A percentile compares a stretch with the other conserved stretches of the same genome.
These are phyloP conservation scores for Physocephala rufipes DNA, from an alignment of 2,888 invertebrate genomes.

Conservation along the genomic window DNA sequence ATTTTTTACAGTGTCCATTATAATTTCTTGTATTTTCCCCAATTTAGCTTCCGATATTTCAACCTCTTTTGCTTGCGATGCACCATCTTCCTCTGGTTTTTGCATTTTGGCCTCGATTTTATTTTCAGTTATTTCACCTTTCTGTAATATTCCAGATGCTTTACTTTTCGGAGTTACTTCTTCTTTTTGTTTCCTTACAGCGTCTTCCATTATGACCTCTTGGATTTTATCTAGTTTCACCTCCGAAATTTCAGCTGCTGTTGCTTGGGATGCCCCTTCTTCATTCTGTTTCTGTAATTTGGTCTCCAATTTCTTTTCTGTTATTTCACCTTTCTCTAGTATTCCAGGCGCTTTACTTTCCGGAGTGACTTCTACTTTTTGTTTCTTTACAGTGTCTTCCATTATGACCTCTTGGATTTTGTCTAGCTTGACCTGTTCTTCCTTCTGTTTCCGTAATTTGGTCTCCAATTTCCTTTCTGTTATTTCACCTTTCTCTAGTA, in stretches of 20 bases:
- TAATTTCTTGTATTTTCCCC: slow-evolving; percentile 21
- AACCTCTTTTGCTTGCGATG: background rate
- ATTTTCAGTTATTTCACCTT: background rate
- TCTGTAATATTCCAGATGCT: background rate
- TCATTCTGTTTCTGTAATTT: background rate
- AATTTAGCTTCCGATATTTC: slow-evolving; percentile 7
- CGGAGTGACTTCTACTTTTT: background rate
- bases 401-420: slow-evolving; percentile 37
- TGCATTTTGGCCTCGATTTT: background rate
- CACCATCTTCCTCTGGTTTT: background rate
- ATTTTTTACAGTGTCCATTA: background rate
- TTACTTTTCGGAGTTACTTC: slow-evolving; percentile 21
- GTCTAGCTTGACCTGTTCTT: slow-evolving; percentile 33
- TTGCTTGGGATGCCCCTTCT: slow-evolving; percentile 37
- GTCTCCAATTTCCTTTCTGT: slow-evolving; percentile 17
- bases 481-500: background rate
- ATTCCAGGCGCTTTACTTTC: background rate
- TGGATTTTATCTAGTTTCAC: background rate
- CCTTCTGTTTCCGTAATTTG: slow-evolving; percentile 28
- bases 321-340: slow-evolving; percentile 20
- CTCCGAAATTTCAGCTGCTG: slow-evolving; percentile 33
- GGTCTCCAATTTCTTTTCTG: slow-evolving; percentile 24
- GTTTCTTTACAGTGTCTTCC: slow-evolving; percentile 37
- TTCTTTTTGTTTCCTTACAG: slow-evolving; percentile 1
- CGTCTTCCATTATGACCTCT: background rate